phyloP scores from a whole-genome alignment of 2,888 invertebrate species.

The Alcis repandata region DNA sequence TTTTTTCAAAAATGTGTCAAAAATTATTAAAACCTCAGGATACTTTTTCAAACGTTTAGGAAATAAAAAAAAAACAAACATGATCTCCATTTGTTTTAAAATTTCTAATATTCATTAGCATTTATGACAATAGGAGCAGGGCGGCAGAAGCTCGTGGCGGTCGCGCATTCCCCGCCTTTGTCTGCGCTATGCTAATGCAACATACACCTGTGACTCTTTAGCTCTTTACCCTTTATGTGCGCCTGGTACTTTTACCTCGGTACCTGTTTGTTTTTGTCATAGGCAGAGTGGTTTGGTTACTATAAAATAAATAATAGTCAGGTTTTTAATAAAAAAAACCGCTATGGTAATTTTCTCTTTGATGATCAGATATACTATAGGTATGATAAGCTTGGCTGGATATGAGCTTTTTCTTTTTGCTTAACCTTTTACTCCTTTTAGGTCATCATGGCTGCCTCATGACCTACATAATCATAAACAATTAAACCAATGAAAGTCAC shows the following conservation, averaged over 20 bases:
- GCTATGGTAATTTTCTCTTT: no score
- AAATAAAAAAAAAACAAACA: slow-evolving; percentile 42
- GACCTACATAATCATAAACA: neutral
- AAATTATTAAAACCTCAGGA: neutral
- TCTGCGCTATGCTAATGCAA: slow-evolving; percentile 75
- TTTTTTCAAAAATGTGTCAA: no score
- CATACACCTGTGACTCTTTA: slow-evolving; percentile 72
- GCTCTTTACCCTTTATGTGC: slow-evolving; percentile 60
- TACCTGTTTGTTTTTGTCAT: slow-evolving; percentile 21
- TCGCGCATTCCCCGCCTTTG: slow-evolving; percentile 72
- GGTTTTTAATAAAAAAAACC: no score
- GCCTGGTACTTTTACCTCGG: slow-evolving; percentile 61
- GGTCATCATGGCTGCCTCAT: no score
- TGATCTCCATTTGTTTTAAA: slow-evolving; percentile 57
- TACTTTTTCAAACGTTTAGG: neutral
- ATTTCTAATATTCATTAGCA: slow-evolving; percentile 78
- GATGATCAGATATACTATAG: no score
- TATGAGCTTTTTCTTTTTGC: no score
- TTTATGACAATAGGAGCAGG: slow-evolving; percentile 78
- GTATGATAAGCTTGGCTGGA: no score
- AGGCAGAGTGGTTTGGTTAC: neutral
- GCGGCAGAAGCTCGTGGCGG: slow-evolving; percentile 70
- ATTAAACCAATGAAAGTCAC: neutral
- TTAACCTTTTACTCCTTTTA: no score
- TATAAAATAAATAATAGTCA: no score